phyloP scores from a whole-genome alignment of 2,888 invertebrate species.

The Torymus auratus region DNA sequence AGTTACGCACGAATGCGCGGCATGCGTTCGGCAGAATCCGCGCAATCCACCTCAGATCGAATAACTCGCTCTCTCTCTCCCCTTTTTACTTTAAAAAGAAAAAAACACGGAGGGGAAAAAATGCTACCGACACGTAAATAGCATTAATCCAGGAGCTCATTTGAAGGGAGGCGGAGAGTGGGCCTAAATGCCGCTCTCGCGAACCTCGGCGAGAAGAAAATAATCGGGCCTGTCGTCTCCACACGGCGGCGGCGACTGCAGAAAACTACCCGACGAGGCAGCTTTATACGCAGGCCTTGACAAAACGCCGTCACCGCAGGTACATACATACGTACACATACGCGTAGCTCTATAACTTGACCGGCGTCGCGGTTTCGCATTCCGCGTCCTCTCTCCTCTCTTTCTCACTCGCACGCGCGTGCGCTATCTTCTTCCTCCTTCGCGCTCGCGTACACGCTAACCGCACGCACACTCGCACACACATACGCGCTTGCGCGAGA shows the following conservation, averaged over 20 bases:
- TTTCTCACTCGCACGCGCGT: background rate
- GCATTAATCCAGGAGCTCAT: conserved; percentile 16
- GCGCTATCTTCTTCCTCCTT: background rate
- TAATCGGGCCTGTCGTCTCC: background rate
- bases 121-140: conserved; percentile 25
- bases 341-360: conserved; percentile 57
- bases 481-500: conserved; percentile 34
- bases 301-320: conserved; percentile 62
- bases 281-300: conserved; percentile 50
- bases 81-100: too few relatives aligned
- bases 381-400: conserved; percentile 40
- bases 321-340: conserved; percentile 38
- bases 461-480: conserved; percentile 5
- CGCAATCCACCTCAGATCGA: conserved; percentile 22
- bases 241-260: background rate
- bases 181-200: too few relatives aligned
- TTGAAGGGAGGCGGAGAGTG: background rate
- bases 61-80: background rate
- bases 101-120: conserved; percentile 4
- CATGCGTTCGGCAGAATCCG: conserved; percentile 14
- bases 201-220: background rate
- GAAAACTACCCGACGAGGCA: conserved; percentile 18
- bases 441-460: background rate
- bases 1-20: conserved; percentile 1
- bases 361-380: conserved; percentile 52